Conservation (phyloP, 2,888 invertebrate genomes). For the Himalopsyche kuldschensis region DNA sequence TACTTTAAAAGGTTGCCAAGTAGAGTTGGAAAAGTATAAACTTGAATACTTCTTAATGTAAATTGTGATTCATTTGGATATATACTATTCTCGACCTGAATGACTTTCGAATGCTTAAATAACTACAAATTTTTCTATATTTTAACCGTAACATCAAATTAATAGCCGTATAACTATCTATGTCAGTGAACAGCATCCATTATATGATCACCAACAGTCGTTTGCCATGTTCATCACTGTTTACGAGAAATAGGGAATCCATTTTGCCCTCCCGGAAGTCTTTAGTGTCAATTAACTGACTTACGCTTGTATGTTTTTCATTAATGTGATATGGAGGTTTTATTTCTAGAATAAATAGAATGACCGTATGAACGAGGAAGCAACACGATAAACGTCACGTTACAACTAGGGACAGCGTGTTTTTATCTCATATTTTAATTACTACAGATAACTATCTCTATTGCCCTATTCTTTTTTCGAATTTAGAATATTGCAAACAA, state of each 20-base stretch:
- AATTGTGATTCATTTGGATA: too few species aligned
- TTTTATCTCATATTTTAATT: neutral
- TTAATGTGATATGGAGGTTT: neutral
- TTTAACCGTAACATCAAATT: too few species aligned
- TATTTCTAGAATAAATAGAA: neutral
- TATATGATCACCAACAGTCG: neutral
- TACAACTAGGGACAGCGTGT: neutral
- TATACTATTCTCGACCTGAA: too few species aligned
- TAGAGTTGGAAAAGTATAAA: too few species aligned
- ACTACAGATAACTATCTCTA: neutral
- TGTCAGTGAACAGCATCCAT: too few species aligned
- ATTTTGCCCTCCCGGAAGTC: conserved; percentile 12
- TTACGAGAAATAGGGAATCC: neutral
- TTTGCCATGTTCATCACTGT: neutral
- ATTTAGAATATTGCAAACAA: neutral
- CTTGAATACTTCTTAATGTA: too few species aligned
- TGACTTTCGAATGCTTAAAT: too few species aligned
- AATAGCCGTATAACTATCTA: too few species aligned
- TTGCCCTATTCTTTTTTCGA: neutral
- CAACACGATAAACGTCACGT: neutral
- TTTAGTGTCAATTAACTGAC: conserved; percentile 20
- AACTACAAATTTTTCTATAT: too few species aligned
- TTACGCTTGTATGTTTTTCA: neutral
- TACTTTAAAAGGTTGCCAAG: too few species aligned
- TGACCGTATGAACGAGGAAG: neutral